Base-by-base conservation (phyloP, 2,797 vertebrate species). In the Tragelaphus oryx region DNA sequence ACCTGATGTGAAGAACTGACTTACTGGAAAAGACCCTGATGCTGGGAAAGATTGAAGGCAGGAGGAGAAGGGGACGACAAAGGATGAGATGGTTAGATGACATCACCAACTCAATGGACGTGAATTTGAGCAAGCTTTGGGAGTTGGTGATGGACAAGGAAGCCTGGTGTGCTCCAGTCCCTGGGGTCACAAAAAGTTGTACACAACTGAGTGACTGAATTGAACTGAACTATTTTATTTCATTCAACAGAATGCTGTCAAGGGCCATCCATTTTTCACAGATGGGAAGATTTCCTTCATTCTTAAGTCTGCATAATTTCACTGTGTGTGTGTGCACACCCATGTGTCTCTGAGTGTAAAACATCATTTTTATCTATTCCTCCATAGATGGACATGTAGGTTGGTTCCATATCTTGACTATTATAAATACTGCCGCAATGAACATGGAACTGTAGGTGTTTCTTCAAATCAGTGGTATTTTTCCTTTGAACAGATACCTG, bases 51-150 rank as follows among this genome's bases (percentile, higher is more conserved):
- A 37, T 5, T 33, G n/a, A 37, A 20, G 62, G 62, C 18, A 33
- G n/a, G 10, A 65, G 17, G 62, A 33, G 8, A 65, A 37, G 17
- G n/a, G 4, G 4, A 65, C 0, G 0, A 20, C 33, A 33, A n/a
- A 65, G 62, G 4, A 33, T 10, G 62, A 65, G 62, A 10, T 65
- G 17, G 0, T 20, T 65, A 17, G 4, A 65, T 33, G n/a, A 17
- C 17, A 5, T 65, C 62, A 65, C n/a, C 2, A 9, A 33, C n/a
- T 65, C 4, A 18, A 33, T 0, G n/a, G n/a, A 65, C 8, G 33
- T 33, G 62, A 65, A 5, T 65, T 37, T 33, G n/a, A 33, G 17
- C n/a, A 65, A 33, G n/a, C 4, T 65, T n/a, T 10, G 4, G n/a
- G 17, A 65, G 17, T 33, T 37, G 17, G 8, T 11, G 9, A 65